Evolutionary conservation across 2,113 vertebrate genomes (phyloP).

Genomic region (Oryzias curvinotus): DNA sequence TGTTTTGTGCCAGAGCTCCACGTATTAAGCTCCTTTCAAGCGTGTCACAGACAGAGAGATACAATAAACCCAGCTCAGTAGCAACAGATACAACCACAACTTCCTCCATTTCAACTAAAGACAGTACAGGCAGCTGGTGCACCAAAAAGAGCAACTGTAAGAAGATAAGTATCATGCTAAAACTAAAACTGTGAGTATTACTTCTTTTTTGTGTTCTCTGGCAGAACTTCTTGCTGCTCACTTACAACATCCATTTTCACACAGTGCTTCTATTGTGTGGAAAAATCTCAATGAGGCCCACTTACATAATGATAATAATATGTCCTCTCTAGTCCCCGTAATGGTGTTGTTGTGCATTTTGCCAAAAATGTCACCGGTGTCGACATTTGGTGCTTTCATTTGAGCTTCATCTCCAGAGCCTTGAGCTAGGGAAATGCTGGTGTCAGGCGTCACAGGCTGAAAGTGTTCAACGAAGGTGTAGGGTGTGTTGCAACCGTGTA

Average conservation of each 20-base stretch:
- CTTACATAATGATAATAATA: constrained; percentile 7
- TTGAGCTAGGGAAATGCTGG: constrained; percentile 34
- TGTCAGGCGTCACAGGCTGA: constrained; percentile 19
- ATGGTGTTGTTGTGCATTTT: constrained; percentile 57
- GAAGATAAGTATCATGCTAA: not conserved
- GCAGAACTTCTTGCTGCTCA: too few species aligned
- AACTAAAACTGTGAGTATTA: constrained; percentile 49
- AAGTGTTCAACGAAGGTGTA: not conserved
- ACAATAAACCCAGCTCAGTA: not conserved
- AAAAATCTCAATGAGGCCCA: too few species aligned
- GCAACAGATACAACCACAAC: constrained; percentile 46
- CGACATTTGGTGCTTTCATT: constrained; percentile 26
- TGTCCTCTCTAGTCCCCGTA: constrained; percentile 45
- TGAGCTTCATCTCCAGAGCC: constrained; percentile 25
- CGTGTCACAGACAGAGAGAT: constrained; percentile 4
- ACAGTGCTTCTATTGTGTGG: constrained; percentile 1
- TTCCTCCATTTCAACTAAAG: constrained; percentile 52
- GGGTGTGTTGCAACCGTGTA: constrained; percentile 7
- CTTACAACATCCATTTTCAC: not conserved
- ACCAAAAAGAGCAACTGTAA: constrained; percentile 15
- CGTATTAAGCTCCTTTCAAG: constrained; percentile 7
- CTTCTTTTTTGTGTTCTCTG: not conserved
- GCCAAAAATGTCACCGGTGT: constrained; percentile 35
- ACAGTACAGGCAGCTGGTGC: constrained; percentile 36
- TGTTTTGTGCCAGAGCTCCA: not conserved